Evolutionary conservation across 2,888 invertebrate genomes (phyloP).

Genomic region (Neocrepidodera transversa): DNA sequence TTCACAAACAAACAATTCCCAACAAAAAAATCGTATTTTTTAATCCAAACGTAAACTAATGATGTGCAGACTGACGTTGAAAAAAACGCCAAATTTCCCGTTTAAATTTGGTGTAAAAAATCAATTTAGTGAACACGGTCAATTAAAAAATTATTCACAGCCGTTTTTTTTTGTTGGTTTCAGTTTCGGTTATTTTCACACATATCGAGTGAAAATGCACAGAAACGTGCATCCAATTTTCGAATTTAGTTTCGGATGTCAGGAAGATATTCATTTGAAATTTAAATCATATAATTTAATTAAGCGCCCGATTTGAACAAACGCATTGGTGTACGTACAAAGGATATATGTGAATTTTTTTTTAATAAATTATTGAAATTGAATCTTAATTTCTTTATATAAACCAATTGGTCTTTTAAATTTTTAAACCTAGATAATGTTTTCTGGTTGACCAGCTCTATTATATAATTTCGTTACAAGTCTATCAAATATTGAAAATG

Average conservation of each 20-base stretch:
- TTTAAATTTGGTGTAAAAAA: conserved; percentile 33
- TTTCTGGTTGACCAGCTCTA: conserved; percentile 10
- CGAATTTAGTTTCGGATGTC: conserved; percentile 30
- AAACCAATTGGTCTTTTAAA: not conserved
- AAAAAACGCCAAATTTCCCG: conserved; percentile 29
- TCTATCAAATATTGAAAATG: conserved; percentile 26
- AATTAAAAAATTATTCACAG: conserved; percentile 44
- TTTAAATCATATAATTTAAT: conserved; percentile 43
- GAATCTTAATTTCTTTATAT: not conserved
- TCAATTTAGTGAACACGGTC: conserved; percentile 38
- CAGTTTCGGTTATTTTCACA: conserved; percentile 37
- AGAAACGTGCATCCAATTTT: conserved; percentile 44
- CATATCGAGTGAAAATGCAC: conserved; percentile 29
- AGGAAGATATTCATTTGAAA: conserved; percentile 46
- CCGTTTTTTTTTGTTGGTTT: conserved; percentile 25
- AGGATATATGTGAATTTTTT: no score
- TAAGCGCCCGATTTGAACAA: conserved; percentile 31
- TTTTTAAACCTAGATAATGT: conserved; percentile 1
- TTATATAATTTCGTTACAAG: conserved; percentile 19
- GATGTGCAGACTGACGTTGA: conserved; percentile 15
- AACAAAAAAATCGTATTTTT: conserved; percentile 8
- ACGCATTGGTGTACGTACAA: not conserved
- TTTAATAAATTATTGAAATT: no score
- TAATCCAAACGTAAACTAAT: conserved; percentile 21
- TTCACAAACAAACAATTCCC: conserved; percentile 7